These are phyloP conservation scores for Leptinotarsa lineolata DNA, from an alignment of 1,140 invertebrate genomes.

Conservation along the genomic window DNA sequence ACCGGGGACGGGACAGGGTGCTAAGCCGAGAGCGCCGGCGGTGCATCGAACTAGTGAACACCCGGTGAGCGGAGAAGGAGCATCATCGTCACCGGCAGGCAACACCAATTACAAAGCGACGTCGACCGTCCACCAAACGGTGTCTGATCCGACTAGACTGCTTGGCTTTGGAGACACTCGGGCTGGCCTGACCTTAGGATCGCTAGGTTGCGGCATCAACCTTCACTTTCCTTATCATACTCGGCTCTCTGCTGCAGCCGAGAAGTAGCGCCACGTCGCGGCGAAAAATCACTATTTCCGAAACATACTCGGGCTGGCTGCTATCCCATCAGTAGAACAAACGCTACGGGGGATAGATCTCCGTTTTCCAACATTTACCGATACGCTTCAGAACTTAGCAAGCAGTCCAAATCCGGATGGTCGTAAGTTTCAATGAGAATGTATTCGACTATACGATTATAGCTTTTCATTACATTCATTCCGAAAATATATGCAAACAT, in stretches of 20 bases:
- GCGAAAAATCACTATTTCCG: background rate
- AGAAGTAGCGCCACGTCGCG: background rate
- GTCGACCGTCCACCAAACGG: background rate
- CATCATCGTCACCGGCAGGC: slow-evolving; percentile 21
- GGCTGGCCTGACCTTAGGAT: background rate
- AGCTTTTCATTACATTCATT: too few species aligned
- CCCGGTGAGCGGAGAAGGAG: background rate
- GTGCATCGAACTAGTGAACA: background rate
- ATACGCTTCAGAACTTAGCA: background rate
- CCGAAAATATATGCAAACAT: too few species aligned
- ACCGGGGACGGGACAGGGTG: slow-evolving; percentile 7
- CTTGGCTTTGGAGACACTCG: slow-evolving; percentile 6
- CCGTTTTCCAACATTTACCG: too few species aligned
- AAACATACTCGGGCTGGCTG: background rate
- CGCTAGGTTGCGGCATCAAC: background rate
- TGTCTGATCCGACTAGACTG: slow-evolving; percentile 10
- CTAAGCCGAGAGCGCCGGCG: background rate
- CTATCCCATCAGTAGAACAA: background rate
- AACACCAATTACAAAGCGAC: background rate
- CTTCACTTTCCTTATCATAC: background rate
- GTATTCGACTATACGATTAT: too few species aligned
- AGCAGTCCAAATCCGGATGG: too few species aligned
- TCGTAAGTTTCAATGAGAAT: too few species aligned
- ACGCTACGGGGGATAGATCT: too few species aligned
- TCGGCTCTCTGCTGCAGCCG: background rate